Conservation (phyloP, 2,888 invertebrate genomes). For the Tetramorium bicarinatum region DNA sequence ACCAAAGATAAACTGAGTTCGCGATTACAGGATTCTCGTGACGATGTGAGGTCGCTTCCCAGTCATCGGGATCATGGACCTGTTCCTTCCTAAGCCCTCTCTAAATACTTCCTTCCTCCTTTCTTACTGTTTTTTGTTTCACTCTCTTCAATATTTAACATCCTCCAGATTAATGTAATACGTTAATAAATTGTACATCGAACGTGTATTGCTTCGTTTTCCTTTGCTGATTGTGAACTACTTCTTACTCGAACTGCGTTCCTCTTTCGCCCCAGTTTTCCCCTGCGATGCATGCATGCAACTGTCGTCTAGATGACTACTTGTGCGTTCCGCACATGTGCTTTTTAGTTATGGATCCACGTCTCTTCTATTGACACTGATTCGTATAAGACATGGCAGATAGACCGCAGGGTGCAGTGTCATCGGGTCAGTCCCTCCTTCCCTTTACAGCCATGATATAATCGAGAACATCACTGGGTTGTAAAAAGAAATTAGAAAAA, state of each 20-base stretch:
- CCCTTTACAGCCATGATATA: not conserved
- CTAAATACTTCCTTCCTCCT: conserved; percentile 23
- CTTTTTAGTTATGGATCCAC: conserved; percentile 79
- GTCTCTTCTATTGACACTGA: conserved; percentile 77
- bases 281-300: conserved; percentile 44
- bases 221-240: conserved; percentile 16
- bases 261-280: conserved; percentile 15
- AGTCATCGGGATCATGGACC: conserved; percentile 37
- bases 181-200: not conserved
- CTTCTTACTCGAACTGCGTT: not conserved
- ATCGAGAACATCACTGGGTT: not conserved
- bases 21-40: conserved; percentile 15
- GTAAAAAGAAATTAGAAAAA: not conserved
- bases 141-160: not conserved
- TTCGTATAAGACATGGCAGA: conserved; percentile 76
- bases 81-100: conserved; percentile 42
- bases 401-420: conserved; percentile 16
- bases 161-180: not conserved
- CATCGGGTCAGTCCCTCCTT: conserved; percentile 16
- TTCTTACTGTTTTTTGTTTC: not conserved
- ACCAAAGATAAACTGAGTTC: not conserved
- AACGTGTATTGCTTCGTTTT: not conserved
- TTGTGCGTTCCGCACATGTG: conserved; percentile 74
- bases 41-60: conserved; percentile 48
- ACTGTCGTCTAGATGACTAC: conserved; percentile 57